Percentiles rank a stretch among this genome's conserved stretches.
These are phyloP conservation scores for Xenopus borealis DNA, from an alignment of 2,113 vertebrate species.

Conservation along the genomic window DNA sequence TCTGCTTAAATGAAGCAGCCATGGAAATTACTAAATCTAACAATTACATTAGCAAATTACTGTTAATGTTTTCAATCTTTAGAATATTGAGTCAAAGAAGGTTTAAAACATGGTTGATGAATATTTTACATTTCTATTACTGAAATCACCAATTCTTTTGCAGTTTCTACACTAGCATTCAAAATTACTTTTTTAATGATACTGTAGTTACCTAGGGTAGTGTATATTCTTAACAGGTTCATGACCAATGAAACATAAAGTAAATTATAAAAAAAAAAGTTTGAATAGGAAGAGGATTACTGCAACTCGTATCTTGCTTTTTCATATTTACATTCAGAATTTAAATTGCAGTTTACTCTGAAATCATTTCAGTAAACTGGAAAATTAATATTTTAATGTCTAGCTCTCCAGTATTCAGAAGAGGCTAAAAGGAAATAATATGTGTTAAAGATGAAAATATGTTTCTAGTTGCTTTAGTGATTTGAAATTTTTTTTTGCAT, in stretches of 20 bases:
- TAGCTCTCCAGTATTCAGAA: constrained; percentile 62
- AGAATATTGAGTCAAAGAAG: background rate
- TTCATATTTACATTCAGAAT: constrained; percentile 59
- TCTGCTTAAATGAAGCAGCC: too few species aligned
- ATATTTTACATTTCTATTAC: background rate
- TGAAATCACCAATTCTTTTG: too few species aligned
- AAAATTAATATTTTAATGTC: constrained; percentile 81
- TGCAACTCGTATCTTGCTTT: constrained; percentile 55
- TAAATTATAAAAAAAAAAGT: constrained; percentile 47
- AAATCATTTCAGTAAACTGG: constrained; percentile 78
- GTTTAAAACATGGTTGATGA: background rate
- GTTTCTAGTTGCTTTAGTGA: constrained; percentile 8
- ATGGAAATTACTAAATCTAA: too few species aligned
- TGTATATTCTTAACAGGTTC: constrained; percentile 30
- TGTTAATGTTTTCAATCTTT: background rate
- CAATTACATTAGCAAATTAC: background rate
- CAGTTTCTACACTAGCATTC: too few species aligned
- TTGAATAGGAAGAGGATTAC: constrained; percentile 56
- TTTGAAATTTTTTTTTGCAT: too few species aligned
- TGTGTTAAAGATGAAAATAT: constrained; percentile 41
- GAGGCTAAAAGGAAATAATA: too few species aligned
- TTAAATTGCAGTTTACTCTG: constrained; percentile 63
- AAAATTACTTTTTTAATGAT: too few species aligned
- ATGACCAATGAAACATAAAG: constrained; percentile 47
- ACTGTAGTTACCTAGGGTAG: too few species aligned